Evolutionary conservation across 1,140 invertebrate genomes (phyloP).

Genomic region (Sycophaga agraensis): DNA sequence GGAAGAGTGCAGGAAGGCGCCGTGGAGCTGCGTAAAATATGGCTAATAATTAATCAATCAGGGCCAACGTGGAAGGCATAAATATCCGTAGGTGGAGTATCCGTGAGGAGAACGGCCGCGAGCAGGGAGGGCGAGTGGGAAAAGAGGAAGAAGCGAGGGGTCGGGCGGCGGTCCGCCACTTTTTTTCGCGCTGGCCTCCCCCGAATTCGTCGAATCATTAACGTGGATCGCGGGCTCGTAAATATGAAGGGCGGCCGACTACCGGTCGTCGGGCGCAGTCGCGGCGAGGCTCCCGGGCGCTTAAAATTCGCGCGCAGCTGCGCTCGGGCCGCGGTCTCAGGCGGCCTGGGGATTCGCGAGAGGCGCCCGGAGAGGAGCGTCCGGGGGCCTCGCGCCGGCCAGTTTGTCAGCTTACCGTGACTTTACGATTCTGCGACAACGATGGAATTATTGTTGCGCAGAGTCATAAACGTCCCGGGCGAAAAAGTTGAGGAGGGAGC

Average conservation of each 20-base stretch:
- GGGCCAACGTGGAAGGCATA: too few relatives aligned
- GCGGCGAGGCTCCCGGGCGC: conserved; percentile 26
- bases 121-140: too few relatives aligned
- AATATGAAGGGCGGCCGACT: conserved; percentile 33
- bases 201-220: conserved; percentile 21
- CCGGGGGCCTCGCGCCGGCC: conserved; percentile 20
- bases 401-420: conserved; percentile 42
- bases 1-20: too few relatives aligned
- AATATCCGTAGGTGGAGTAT: too few relatives aligned
- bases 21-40: too few relatives aligned
- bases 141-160: too few relatives aligned
- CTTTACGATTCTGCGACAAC: conserved; percentile 48
- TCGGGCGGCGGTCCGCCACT: too few relatives aligned
- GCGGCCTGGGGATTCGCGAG: not conserved
- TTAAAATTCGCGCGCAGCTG: conserved; percentile 4
- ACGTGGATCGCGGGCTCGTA: conserved; percentile 25
- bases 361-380: too few relatives aligned
- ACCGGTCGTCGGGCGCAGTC: too few relatives aligned
- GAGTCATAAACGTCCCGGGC: conserved; percentile 48
- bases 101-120: too few relatives aligned
- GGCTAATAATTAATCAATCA: too few relatives aligned
- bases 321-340: too few relatives aligned
- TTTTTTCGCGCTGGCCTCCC: not conserved
- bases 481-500: conserved; percentile 21
- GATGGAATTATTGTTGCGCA: conserved; percentile 51